phyloP scores from a whole-genome alignment of 2,113 vertebrate species.

The Vimba vimba region DNA sequence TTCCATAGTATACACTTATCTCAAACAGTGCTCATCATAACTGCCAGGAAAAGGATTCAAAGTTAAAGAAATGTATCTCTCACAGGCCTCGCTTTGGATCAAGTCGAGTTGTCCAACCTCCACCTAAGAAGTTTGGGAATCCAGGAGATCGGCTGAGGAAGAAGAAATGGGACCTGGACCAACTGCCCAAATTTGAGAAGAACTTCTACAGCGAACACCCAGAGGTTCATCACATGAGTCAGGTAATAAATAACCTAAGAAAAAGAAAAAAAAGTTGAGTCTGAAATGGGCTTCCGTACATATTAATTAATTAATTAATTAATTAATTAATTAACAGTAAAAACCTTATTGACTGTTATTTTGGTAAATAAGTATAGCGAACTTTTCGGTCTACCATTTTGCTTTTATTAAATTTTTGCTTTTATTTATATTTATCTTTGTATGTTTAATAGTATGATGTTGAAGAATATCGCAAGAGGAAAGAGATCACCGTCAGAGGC shows the following conservation, averaged over 20 bases:
- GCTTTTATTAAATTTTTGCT: background rate
- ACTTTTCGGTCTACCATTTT: background rate
- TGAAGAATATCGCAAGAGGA: slow-evolving; percentile 89
- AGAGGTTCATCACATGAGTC: slow-evolving; percentile 86
- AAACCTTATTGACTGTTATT: background rate
- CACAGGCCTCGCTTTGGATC: slow-evolving; percentile 78
- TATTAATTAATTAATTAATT: background rate
- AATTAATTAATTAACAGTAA: background rate
- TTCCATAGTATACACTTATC: background rate
- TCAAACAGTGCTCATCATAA: background rate
- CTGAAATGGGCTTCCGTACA: background rate
- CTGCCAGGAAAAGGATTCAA: background rate
- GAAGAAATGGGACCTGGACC: slow-evolving; percentile 94
- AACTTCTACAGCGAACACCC: slow-evolving; percentile 94
- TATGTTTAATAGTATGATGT: slow-evolving; percentile 82
- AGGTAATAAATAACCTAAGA: slow-evolving; percentile 68
- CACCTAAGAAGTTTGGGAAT: slow-evolving; percentile 93
- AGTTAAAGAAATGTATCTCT: background rate
- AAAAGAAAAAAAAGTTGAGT: background rate
- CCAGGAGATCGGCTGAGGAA: slow-evolving; percentile 94
- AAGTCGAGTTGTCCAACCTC: slow-evolving; percentile 79
- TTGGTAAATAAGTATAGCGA: background rate
- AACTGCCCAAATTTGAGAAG: slow-evolving; percentile 97
- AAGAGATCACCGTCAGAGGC: slow-evolving; percentile 92
- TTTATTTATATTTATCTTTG: background rate